A percentile compares a stretch with the other conserved stretches of the same genome.
Conservation (phyloP, 2,888 invertebrate genomes). For the Dryococelus australis region DNA sequence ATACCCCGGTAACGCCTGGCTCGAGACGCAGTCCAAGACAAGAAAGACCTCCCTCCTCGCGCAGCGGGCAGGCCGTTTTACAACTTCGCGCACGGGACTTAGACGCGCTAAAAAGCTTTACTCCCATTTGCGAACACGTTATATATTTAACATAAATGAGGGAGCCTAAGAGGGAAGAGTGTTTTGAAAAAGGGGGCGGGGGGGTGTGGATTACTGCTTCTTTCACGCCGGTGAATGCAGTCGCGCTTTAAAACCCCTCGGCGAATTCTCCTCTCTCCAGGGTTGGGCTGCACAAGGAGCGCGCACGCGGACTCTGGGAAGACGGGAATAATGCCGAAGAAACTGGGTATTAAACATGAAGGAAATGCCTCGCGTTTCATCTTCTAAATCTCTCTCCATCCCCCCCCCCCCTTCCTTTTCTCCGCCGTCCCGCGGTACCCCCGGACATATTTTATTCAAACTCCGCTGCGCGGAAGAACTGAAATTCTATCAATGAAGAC, state of each 20-base stretch:
- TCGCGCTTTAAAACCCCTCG: neutral
- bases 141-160: neutral
- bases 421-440: neutral
- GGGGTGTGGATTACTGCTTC: neutral
- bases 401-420: neutral
- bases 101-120: neutral
- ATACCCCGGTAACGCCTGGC: too few relatives aligned
- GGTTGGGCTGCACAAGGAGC: neutral
- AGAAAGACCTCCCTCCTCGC: too few relatives aligned
- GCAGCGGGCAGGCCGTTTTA: neutral
- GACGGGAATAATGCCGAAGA: neutral
- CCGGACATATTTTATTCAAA: conserved; percentile 9
- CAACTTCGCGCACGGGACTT: neutral
- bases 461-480: neutral
- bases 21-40: too few relatives aligned
- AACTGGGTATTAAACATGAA: neutral
- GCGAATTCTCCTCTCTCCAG: neutral
- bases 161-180: too few relatives aligned
- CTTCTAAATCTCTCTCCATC: neutral
- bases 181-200: too few relatives aligned
- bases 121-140: neutral
- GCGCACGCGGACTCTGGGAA: neutral
- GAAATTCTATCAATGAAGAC: conserved; percentile 1
- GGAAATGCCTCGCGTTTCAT: conserved; percentile 2
- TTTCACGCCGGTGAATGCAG: neutral